Conservation (phyloP, 2,113 vertebrate species). For the Ornithorhynchus anatinus region DNA sequence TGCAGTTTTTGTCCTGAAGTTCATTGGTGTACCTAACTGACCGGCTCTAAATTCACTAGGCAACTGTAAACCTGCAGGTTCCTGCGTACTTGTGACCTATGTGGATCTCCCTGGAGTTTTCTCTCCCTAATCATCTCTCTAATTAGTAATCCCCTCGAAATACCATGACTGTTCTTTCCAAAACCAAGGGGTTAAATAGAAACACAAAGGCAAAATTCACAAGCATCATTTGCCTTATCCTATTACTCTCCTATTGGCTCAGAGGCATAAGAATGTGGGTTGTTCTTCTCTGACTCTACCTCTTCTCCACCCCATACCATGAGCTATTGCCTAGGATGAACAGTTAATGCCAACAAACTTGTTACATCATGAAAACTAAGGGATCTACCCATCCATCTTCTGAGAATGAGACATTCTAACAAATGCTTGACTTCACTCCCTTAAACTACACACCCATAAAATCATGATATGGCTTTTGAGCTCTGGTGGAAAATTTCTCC, state of each 20-base stretch:
- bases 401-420: conserved; percentile 1
- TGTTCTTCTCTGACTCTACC: conserved; percentile 1
- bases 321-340: background rate
- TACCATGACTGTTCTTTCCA: background rate
- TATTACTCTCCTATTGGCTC: background rate
- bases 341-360: conserved; percentile 7
- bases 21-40: background rate
- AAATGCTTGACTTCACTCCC: background rate
- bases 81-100: background rate
- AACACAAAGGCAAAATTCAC: background rate
- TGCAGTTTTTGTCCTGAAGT: background rate
- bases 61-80: background rate
- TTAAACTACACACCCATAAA: conserved; percentile 19
- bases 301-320: background rate
- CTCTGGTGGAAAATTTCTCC: background rate
- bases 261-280: background rate
- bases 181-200: background rate
- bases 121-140: background rate
- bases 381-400: background rate
- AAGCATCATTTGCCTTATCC: conserved; percentile 6
- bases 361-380: conserved; percentile 30
- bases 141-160: no score
- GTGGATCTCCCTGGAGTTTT: no score
- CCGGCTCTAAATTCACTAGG: background rate
- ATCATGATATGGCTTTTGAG: background rate